Conservation (phyloP, 64 coral and sea anemone species). For the Hydrozoanthus tunicans region DNA sequence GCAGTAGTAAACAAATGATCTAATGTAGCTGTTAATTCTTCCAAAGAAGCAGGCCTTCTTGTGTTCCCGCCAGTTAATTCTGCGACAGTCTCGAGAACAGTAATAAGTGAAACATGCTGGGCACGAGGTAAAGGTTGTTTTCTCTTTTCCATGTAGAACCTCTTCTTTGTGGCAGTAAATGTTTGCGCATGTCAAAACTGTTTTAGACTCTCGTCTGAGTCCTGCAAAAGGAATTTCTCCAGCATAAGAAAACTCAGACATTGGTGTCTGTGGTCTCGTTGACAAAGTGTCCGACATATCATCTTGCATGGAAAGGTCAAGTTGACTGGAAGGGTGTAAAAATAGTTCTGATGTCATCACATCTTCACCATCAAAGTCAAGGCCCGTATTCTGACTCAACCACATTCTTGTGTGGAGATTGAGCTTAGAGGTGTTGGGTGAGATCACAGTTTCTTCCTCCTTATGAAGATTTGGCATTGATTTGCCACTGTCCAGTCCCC, state of each 20-base stretch:
- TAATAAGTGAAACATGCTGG: slow-evolving; percentile 97
- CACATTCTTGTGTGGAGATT: slow-evolving; percentile 80
- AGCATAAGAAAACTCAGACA: slow-evolving; percentile 93
- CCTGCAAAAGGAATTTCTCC: slow-evolving; percentile 76
- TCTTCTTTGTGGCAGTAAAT: slow-evolving; percentile 75
- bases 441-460: not conserved
- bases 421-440: slow-evolving; percentile 65
- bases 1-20: slow-evolving; percentile 91
- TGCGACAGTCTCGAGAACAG: slow-evolving; percentile 79
- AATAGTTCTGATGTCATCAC: slow-evolving; percentile 83
- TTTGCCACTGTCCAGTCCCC: slow-evolving; percentile 28
- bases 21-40: slow-evolving; percentile 93
- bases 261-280: slow-evolving; percentile 79
- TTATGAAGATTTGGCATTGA: slow-evolving; percentile 85
- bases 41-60: slow-evolving; percentile 96
- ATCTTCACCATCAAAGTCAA: slow-evolving; percentile 72
- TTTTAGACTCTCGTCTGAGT: slow-evolving; percentile 38
- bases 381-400: slow-evolving; percentile 86
- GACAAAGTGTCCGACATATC: slow-evolving; percentile 81
- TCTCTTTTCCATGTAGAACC: slow-evolving; percentile 66
- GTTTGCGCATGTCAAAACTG: slow-evolving; percentile 78
- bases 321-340: slow-evolving; percentile 78
- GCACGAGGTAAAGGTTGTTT: slow-evolving; percentile 91
- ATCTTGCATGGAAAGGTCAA: slow-evolving; percentile 72
- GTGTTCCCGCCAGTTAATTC: slow-evolving; percentile 95